Conservation (phyloP, 2,797 vertebrate genomes). For the Eurystomus glaucurus region DNA sequence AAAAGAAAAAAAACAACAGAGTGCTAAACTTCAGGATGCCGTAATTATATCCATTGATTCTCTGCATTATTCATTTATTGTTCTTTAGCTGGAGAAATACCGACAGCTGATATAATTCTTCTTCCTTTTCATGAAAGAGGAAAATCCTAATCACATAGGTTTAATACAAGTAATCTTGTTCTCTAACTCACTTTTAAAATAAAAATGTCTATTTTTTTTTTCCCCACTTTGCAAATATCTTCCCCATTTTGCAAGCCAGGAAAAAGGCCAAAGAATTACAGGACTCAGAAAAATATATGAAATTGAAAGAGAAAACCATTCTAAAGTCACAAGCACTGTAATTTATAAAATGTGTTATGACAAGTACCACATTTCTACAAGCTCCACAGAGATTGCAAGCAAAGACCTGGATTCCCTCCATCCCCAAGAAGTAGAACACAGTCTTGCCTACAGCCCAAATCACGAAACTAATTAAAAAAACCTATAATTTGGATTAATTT, state of each 20-base stretch:
- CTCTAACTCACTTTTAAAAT: neutral
- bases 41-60: neutral
- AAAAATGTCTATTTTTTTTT: neutral
- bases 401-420: neutral
- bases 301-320: neutral
- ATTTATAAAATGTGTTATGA: neutral
- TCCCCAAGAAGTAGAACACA: neutral
- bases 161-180: neutral
- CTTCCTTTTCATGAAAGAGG: neutral
- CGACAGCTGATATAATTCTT: neutral
- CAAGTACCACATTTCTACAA: neutral
- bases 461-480: conserved; percentile 10
- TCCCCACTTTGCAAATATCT: neutral
- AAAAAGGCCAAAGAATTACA: neutral
- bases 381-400: neutral
- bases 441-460: neutral
- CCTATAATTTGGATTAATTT: neutral
- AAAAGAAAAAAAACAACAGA: neutral
- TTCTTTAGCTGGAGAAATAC: neutral
- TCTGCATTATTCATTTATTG: neutral
- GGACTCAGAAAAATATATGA: neutral
- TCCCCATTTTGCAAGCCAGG: neutral
- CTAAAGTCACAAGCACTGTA: neutral
- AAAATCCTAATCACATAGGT: neutral
- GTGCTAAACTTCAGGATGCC: neutral